These are phyloP conservation scores for Scolanthus callimorphus DNA, from an alignment of 92 coral and sea anemone genomes.

Conservation along the genomic window DNA sequence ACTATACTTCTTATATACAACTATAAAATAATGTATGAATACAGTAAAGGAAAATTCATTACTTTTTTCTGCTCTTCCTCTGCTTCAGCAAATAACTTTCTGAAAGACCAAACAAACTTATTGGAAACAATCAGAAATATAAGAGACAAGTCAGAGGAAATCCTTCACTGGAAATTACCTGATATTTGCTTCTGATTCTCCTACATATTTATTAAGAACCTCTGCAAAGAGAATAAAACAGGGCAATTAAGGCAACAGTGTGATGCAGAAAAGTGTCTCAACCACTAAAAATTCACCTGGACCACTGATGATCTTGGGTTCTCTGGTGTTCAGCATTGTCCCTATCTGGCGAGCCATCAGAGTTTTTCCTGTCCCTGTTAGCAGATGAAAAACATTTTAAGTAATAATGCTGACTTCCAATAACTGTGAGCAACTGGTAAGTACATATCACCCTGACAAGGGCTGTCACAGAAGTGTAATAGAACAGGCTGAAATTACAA, in stretches of 20 bases:
- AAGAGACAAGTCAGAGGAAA: too few species aligned
- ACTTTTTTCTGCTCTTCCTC: conserved; percentile 99
- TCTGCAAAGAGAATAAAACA: conserved; percentile 49
- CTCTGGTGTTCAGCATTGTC: conserved; percentile 95
- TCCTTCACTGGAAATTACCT: too few species aligned
- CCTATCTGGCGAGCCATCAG: conserved; percentile 99
- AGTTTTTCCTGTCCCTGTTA: conserved; percentile 93
- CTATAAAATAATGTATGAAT: background rate
- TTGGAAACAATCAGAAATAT: too few species aligned
- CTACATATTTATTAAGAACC: conserved; percentile 97
- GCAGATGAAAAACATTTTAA: background rate
- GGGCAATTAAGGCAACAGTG: too few species aligned
- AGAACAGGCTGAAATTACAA: too few species aligned
- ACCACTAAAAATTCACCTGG: too few species aligned
- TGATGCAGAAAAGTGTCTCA: too few species aligned
- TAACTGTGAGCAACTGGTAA: too few species aligned
- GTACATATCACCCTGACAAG: too few species aligned
- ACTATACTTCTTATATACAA: too few species aligned
- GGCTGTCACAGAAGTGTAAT: too few species aligned
- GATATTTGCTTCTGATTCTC: conserved; percentile 97
- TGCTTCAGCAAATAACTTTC: conserved; percentile 96
- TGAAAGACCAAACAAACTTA: conserved; percentile 1
- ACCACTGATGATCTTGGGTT: conserved; percentile 98
- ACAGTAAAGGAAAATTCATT: background rate
- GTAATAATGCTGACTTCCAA: too few species aligned